Percentiles rank a stretch among this genome's conserved stretches.
phyloP scores from a whole-genome alignment of 2,888 invertebrate species.

The Odontothrips loti region DNA sequence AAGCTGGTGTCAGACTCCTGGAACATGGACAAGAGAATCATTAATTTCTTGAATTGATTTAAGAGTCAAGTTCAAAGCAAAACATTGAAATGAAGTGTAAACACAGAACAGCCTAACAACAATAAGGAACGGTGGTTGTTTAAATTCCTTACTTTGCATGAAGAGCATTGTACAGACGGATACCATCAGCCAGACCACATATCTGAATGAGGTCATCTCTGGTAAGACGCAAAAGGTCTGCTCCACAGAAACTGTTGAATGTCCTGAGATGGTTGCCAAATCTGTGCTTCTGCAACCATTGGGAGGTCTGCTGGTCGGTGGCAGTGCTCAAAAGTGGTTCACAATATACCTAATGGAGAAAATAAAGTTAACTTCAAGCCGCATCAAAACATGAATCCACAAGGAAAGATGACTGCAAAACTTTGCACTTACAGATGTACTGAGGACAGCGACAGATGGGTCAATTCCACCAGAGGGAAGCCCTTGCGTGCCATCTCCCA shows the following conservation, averaged over 20 bases:
- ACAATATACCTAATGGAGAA: slow-evolving; percentile 27
- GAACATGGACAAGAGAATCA: slow-evolving; percentile 36
- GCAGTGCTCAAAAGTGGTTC: slow-evolving; percentile 60
- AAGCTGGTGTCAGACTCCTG: slow-evolving; percentile 10
- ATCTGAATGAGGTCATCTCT: slow-evolving; percentile 91
- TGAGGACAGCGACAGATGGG: neutral
- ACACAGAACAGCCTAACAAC: neutral
- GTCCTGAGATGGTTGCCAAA: slow-evolving; percentile 71
- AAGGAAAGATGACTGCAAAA: neutral
- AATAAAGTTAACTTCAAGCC: neutral
- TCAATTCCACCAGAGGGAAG: slow-evolving; percentile 4
- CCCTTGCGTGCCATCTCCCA: slow-evolving; percentile 1
- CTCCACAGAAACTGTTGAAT: slow-evolving; percentile 81
- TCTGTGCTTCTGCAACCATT: slow-evolving; percentile 75
- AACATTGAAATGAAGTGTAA: slow-evolving; percentile 7
- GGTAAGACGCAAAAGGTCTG: slow-evolving; percentile 82
- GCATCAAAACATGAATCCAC: neutral
- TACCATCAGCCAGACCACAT: slow-evolving; percentile 90
- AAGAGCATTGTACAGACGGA: slow-evolving; percentile 84
- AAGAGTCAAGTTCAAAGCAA: neutral
- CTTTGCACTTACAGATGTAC: neutral
- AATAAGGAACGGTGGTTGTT: neutral
- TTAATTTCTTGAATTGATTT: neutral
- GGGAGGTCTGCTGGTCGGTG: slow-evolving; percentile 64
- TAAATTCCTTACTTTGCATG: slow-evolving; percentile 67